A percentile compares a stretch with the other conserved stretches of the same genome.
Conservation (phyloP, 2,888 invertebrate genomes). For the Clepsis dumicolana region DNA sequence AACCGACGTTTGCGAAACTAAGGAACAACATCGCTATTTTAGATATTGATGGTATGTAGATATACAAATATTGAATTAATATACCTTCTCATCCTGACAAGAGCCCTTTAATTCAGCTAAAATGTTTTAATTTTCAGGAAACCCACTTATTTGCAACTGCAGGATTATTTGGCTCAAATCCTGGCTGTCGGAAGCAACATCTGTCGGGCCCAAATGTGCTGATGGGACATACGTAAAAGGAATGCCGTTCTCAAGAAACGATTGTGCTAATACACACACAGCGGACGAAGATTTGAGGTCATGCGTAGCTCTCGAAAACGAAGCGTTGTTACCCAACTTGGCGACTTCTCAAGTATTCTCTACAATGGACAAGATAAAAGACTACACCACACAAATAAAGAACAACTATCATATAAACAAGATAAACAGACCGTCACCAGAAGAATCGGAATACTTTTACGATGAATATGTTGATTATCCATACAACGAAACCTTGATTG, state of each 20-base stretch:
- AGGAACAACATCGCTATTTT: constrained; percentile 93
- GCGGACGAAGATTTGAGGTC: constrained; percentile 87
- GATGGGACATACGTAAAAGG: constrained; percentile 92
- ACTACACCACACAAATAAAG: constrained; percentile 76
- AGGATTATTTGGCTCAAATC: constrained; percentile 93
- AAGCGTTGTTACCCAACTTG: constrained; percentile 84
- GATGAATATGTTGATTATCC: constrained; percentile 94
- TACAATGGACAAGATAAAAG: constrained; percentile 85
- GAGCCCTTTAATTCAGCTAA: neutral
- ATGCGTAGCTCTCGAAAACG: constrained; percentile 88
- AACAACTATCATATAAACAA: constrained; percentile 78
- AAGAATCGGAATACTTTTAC: constrained; percentile 93
- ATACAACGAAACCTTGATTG: constrained; percentile 86
- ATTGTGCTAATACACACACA: constrained; percentile 84
- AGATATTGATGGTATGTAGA: constrained; percentile 92
- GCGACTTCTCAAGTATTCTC: constrained; percentile 87
- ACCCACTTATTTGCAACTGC: constrained; percentile 94
- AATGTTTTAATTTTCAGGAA: constrained; percentile 85
- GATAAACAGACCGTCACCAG: constrained; percentile 88
- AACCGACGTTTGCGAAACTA: constrained; percentile 90
- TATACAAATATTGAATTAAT: neutral
- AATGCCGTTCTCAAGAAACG: constrained; percentile 89
- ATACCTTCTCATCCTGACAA: neutral
- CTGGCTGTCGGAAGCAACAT: constrained; percentile 92
- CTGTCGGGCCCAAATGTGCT: constrained; percentile 91